Evolutionary conservation across 2,113 vertebrate genomes (phyloP).

Genomic region (Sander vitreus): DNA sequence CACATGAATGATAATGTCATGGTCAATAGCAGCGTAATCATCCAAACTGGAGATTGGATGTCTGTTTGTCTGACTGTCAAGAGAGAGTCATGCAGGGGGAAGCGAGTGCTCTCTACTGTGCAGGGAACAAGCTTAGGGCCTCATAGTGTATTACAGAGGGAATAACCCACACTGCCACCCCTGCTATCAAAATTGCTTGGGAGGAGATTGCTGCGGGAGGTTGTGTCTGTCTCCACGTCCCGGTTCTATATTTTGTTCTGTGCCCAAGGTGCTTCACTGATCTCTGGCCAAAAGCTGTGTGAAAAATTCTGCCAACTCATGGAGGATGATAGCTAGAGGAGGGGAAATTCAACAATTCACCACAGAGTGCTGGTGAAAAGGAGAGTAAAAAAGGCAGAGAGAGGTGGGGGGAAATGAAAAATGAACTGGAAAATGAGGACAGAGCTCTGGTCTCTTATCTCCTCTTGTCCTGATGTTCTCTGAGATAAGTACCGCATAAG

Average conservation of each 20-base stretch:
- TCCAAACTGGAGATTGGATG: constrained; percentile 72
- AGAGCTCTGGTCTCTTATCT: constrained; percentile 72
- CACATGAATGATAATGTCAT: constrained; percentile 70
- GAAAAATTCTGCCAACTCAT: constrained; percentile 76
- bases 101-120: constrained; percentile 63
- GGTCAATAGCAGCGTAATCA: constrained; percentile 76
- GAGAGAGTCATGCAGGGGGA: constrained; percentile 67
- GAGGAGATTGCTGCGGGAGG: constrained; percentile 79
- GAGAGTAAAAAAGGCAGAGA: constrained; percentile 22
- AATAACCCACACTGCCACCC: constrained; percentile 73
- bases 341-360: constrained; percentile 71
- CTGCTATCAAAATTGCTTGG: constrained; percentile 77
- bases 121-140: constrained; percentile 72
- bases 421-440: constrained; percentile 72
- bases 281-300: constrained; percentile 75
- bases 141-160: constrained; percentile 71
- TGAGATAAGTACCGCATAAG: constrained; percentile 67
- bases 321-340: constrained; percentile 73
- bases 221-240: constrained; percentile 70
- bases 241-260: constrained; percentile 74
- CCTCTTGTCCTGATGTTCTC: constrained; percentile 60
- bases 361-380: constrained; percentile 47
- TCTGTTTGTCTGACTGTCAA: constrained; percentile 74
- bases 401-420: constrained; percentile 54
- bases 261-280: constrained; percentile 77